Percentiles rank a stretch among this genome's conserved stretches.
phyloP scores from a whole-genome alignment of 2,888 invertebrate genomes.

The Drosophila pseudotakahashii region DNA sequence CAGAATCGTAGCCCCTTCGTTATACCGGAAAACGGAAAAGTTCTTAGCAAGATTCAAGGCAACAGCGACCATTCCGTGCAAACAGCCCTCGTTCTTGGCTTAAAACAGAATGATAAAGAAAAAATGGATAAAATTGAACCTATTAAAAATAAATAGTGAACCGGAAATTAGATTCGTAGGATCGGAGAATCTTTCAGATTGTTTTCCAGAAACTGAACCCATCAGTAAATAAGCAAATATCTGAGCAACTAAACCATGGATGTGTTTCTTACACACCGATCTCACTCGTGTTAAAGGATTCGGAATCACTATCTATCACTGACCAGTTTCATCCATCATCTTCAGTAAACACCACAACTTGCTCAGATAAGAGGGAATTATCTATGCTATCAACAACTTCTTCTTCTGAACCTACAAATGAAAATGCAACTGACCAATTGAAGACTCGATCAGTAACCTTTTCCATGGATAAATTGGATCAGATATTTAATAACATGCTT shows the following conservation, averaged over 20 bases:
- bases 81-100: background rate
- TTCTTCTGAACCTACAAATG: too few relatives aligned
- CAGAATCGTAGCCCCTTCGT: background rate
- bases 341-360: background rate
- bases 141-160: background rate
- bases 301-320: background rate
- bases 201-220: background rate
- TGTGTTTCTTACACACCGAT: too few relatives aligned
- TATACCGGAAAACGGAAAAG: background rate
- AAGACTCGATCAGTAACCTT: background rate
- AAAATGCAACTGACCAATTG: background rate
- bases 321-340: background rate
- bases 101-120: background rate
- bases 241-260: background rate
- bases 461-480: background rate
- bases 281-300: background rate
- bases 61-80: background rate
- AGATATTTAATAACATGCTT: background rate
- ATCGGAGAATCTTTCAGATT: background rate
- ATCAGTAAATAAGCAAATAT: background rate
- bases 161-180: background rate
- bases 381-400: too few relatives aligned
- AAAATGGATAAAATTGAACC: background rate
- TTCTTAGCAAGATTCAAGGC: constrained; percentile 1
- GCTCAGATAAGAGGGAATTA: background rate